These are phyloP conservation scores for Amphilophus citrinellus DNA, from an alignment of 2,113 vertebrate species.

Conservation along the genomic window DNA sequence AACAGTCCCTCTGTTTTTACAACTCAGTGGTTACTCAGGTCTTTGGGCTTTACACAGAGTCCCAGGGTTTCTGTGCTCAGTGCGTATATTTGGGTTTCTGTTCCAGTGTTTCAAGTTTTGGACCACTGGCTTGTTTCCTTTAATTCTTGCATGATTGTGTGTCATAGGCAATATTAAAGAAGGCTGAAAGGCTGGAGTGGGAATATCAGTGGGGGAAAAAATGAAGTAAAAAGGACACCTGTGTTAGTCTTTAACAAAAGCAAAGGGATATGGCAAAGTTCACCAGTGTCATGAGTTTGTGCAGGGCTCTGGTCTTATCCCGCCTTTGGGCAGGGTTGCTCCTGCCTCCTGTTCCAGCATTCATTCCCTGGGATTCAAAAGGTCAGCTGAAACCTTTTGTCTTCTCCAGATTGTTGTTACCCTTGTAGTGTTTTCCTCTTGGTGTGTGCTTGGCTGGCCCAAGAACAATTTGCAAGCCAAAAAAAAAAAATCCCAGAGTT, in stretches of 20 bases:
- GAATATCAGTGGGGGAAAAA: background rate
- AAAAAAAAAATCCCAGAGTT: too few relatives aligned
- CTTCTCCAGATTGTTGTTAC: too few relatives aligned
- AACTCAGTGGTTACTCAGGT: too few relatives aligned
- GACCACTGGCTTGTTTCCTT: too few relatives aligned
- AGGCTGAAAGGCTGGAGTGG: background rate
- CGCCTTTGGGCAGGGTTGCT: background rate
- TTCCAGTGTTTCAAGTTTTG: too few relatives aligned
- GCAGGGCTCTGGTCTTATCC: background rate
- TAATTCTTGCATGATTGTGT: accelerated
- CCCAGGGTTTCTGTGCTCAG: too few relatives aligned
- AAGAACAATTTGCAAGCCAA: too few relatives aligned
- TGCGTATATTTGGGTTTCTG: too few relatives aligned
- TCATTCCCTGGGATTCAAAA: background rate
- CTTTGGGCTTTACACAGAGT: too few relatives aligned
- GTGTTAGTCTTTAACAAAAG: constrained; percentile 3
- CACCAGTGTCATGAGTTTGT: background rate
- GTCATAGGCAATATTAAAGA: background rate
- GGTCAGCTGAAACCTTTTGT: background rate
- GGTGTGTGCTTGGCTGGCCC: too few relatives aligned
- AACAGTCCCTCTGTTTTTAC: too few relatives aligned
- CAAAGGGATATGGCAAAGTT: background rate
- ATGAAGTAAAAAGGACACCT: background rate
- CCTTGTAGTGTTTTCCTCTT: too few relatives aligned
- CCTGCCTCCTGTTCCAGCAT: background rate